Evolutionary conservation across 2,113 vertebrate species (phyloP).

Genomic region (Toxotes jaculatrix): DNA sequence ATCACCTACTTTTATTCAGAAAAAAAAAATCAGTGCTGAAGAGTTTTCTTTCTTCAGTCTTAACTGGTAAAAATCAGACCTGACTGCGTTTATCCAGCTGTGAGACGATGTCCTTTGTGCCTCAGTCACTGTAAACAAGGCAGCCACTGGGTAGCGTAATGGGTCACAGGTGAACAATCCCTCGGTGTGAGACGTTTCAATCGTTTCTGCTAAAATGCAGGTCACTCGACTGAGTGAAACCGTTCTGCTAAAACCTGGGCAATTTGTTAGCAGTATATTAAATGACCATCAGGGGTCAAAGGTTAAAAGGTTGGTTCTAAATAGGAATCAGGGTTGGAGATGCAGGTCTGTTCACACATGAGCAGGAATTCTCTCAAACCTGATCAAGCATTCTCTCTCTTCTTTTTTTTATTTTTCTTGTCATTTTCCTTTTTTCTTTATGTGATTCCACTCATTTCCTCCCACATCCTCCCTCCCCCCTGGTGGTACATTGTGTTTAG

Average conservation of each 20-base stretch:
- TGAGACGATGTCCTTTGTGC: constrained; percentile 19
- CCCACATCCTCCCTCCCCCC: not conserved
- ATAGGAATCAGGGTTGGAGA: not conserved
- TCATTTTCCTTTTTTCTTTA: constrained; percentile 19
- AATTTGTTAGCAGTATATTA: not conserved
- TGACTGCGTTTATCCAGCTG: constrained; percentile 1
- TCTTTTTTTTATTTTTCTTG: not conserved
- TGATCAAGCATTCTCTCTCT: not conserved
- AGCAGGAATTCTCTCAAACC: not conserved
- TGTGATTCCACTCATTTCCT: not conserved
- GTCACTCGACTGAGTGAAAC: constrained; percentile 1
- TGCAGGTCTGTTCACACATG: not conserved
- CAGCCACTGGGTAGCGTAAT: not conserved
- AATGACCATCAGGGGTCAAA: constrained; percentile 5
- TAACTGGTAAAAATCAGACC: constrained; percentile 3
- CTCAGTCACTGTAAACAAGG: not conserved
- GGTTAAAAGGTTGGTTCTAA: constrained; percentile 18
- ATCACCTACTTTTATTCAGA: not conserved
- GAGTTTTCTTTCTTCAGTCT: constrained; percentile 1
- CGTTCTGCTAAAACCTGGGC: constrained; percentile 1
- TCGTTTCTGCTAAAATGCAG: constrained; percentile 6
- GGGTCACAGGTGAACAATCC: constrained; percentile 27
- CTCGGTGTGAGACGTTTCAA: constrained; percentile 26
- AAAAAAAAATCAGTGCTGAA: not conserved
- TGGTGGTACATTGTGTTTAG: not conserved